phyloP scores from a whole-genome alignment of 2,797 vertebrate genomes.

The Gymnothorax javanicus region DNA sequence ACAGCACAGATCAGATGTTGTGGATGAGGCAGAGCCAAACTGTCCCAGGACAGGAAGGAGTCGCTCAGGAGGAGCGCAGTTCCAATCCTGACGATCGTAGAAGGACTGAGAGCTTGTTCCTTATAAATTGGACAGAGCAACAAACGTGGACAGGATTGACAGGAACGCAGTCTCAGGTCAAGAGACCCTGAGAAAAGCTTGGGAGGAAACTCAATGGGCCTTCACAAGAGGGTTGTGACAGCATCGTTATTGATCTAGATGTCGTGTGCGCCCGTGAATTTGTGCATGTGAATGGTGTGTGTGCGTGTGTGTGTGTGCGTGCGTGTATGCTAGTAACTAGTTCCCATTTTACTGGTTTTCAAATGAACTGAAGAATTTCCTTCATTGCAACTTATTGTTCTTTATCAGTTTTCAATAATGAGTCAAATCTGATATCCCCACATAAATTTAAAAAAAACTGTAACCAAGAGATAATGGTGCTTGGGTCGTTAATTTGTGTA shows the following conservation, averaged over 20 bases:
- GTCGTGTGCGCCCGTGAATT: constrained; percentile 8
- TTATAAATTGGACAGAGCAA: too few relatives aligned
- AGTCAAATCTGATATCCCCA: not conserved
- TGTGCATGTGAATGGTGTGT: not conserved
- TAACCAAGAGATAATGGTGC: constrained; percentile 4
- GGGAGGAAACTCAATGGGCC: too few relatives aligned
- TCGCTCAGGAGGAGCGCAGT: too few relatives aligned
- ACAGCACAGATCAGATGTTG: too few relatives aligned
- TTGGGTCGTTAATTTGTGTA: not conserved
- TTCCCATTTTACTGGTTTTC: constrained; percentile 17
- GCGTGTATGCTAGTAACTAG: constrained; percentile 48
- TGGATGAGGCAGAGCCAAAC: too few relatives aligned
- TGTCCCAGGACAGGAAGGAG: too few relatives aligned
- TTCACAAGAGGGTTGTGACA: too few relatives aligned
- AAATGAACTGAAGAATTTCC: not conserved
- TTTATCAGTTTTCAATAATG: not conserved
- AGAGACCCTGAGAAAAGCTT: too few relatives aligned
- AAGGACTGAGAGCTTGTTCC: too few relatives aligned
- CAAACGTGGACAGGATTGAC: too few relatives aligned
- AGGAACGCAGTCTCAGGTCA: too few relatives aligned
- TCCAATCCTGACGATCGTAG: too few relatives aligned
- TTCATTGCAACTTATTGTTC: not conserved
- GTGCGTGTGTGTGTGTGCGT: constrained; percentile 14
- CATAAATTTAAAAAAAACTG: not conserved
- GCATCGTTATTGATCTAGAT: not conserved